Evolutionary conservation across 1,140 invertebrate species (phyloP), one percentile per base, ranked within the genome.

Genomic region (Dryas iulia): DNA sequence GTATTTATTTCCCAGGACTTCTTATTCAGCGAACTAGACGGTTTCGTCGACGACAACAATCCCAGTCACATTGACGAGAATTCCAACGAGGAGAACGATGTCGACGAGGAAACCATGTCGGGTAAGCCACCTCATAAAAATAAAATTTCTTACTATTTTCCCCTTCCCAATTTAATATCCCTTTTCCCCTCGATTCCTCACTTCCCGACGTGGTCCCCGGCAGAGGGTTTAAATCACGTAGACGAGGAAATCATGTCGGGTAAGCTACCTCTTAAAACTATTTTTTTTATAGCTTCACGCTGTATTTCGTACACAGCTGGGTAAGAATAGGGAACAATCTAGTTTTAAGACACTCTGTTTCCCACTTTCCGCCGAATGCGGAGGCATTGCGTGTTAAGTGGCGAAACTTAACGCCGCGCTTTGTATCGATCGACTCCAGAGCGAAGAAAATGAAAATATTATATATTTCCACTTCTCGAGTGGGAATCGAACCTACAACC

Each of bases 81-180:
- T 83, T 95, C 94, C 25, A 95, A 95, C 81, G 96, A 96, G 74
- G 96, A 96, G 83, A 97, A 96, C 85, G 96, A 96, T 78, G 94
- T 96, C 3, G 95, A 96, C 80, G 95, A 97, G 74, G 96, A 97
- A 92, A 96, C 96, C 1, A 96, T 97, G 95, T 96, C 95, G 82
- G 96, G 95, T 95, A 87, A 91, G 8, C 18, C 4, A 28, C n/a
- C 23, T 26, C 33, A 7, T 21, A 1, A n/a, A n/a, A 60, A 31
- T 33, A 11, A 30, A 7, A 59, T 54, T 6, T 54, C 5, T 23
- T 54, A 25, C 5, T 11, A 54, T n/a, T n/a, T n/a, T n/a, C 21
- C 7, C 21, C 12, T 54, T 24, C 3, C 6, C 14, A 18, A 30
- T 30, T 7, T 57, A 24, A 5, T 30, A 14, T 6, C 11, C 21